Evolutionary conservation across 1,140 invertebrate genomes (phyloP).

Genomic region (Zaprionus taronus): DNA sequence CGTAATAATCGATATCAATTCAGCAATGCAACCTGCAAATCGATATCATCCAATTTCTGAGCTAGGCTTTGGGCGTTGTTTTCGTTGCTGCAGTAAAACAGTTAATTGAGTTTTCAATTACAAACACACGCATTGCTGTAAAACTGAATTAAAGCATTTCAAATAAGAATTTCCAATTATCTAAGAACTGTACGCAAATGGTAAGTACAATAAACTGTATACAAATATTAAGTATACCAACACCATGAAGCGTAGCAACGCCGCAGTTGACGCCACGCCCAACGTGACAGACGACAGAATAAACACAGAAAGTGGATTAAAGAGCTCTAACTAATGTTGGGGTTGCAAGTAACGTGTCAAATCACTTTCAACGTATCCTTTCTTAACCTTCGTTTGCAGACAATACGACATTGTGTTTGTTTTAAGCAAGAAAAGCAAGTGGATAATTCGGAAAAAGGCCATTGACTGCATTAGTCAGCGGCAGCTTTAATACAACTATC

Average conservation of each 20-base stretch:
- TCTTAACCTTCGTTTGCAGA: slow-evolving; percentile 46
- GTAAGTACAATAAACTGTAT: slow-evolving; percentile 39
- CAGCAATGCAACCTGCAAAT: slow-evolving; percentile 17
- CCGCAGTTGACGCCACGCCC: slow-evolving; percentile 61
- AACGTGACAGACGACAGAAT: slow-evolving; percentile 49
- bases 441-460: slow-evolving; percentile 28
- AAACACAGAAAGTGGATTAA: slow-evolving; percentile 7
- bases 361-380: slow-evolving; percentile 34
- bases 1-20: slow-evolving; percentile 23
- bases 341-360: slow-evolving; percentile 38
- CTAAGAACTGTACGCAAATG: slow-evolving; percentile 49
- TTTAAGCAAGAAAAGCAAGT: slow-evolving; percentile 31
- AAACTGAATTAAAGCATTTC: slow-evolving; percentile 41
- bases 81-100: slow-evolving; percentile 40
- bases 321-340: slow-evolving; percentile 12
- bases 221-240: background rate
- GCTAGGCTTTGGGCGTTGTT: slow-evolving; percentile 80
- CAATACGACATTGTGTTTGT: slow-evolving; percentile 32
- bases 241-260: slow-evolving; percentile 15
- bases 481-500: slow-evolving; percentile 37
- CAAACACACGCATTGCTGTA: background rate
- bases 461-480: slow-evolving; percentile 44
- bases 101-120: slow-evolving; percentile 13
- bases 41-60: slow-evolving; percentile 42
- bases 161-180: slow-evolving; percentile 16